These are phyloP conservation scores for Arenaria interpres DNA, from an alignment of 2,113 vertebrate genomes.

Conservation along the genomic window DNA sequence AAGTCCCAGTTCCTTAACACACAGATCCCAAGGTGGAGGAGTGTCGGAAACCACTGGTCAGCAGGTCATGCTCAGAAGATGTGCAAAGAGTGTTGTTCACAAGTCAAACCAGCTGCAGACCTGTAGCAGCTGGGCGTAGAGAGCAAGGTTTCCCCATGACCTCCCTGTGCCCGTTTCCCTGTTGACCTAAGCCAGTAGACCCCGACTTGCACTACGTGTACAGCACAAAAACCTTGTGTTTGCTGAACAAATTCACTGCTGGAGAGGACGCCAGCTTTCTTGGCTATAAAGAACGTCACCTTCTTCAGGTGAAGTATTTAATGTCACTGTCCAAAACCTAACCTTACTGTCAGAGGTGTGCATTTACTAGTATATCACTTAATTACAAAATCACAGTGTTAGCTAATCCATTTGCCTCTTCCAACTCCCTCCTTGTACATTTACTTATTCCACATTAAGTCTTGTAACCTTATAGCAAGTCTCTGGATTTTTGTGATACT, in stretches of 20 bases:
- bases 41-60: not conserved
- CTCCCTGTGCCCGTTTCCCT: not conserved
- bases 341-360: not conserved
- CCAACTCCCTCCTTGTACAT: not conserved
- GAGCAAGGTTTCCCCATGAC: not conserved
- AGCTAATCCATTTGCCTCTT: not conserved
- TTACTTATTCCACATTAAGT: not conserved
- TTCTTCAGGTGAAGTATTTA: not conserved
- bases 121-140: not conserved
- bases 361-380: not conserved
- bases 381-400: not conserved
- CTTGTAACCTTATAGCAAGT: not conserved
- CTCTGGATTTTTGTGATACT: not conserved
- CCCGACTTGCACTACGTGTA: not conserved
- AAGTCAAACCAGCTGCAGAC: not conserved
- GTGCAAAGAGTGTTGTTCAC: not conserved
- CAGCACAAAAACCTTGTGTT: not conserved
- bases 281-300: not conserved
- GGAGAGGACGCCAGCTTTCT: not conserved
- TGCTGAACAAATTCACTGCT: not conserved
- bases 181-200: not conserved
- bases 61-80: accelerated
- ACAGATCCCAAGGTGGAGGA: not conserved
- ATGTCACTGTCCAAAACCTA: not conserved
- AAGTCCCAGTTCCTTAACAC: not conserved